These are phyloP conservation scores for Ceyx cyanopectus DNA, from an alignment of 2,113 vertebrate genomes.

Conservation along the genomic window DNA sequence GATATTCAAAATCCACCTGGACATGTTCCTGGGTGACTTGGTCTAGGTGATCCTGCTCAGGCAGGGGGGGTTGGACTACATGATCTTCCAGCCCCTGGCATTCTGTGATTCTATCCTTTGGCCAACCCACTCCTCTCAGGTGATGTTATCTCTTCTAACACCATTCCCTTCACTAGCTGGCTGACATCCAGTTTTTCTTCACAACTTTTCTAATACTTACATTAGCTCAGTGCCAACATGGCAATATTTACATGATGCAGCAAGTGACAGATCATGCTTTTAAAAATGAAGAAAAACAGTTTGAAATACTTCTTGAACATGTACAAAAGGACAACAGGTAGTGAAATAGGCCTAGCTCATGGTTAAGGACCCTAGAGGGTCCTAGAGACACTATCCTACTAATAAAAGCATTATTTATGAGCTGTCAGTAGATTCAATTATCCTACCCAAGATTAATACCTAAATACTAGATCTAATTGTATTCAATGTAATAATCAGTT, in stretches of 20 bases:
- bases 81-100: too few relatives aligned
- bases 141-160: background rate
- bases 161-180: background rate
- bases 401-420: background rate
- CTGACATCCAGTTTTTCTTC: background rate
- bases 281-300: background rate
- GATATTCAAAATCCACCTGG: too few relatives aligned
- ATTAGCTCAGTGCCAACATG: background rate
- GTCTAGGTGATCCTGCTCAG: too few relatives aligned
- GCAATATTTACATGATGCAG: background rate
- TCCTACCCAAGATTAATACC: background rate
- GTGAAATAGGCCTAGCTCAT: background rate
- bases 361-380: background rate
- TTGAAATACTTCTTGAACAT: background rate
- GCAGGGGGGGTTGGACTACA: too few relatives aligned
- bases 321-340: background rate
- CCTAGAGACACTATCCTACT: background rate
- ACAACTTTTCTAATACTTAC: background rate
- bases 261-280: background rate
- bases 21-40: too few relatives aligned
- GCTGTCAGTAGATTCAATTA: background rate
- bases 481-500: background rate
- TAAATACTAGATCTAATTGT: background rate
- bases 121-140: background rate
- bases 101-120: background rate